Evolutionary conservation across 1,140 invertebrate genomes (phyloP), one percentile per base, ranked within the genome.

Genomic region (Helicoverpa zea): DNA sequence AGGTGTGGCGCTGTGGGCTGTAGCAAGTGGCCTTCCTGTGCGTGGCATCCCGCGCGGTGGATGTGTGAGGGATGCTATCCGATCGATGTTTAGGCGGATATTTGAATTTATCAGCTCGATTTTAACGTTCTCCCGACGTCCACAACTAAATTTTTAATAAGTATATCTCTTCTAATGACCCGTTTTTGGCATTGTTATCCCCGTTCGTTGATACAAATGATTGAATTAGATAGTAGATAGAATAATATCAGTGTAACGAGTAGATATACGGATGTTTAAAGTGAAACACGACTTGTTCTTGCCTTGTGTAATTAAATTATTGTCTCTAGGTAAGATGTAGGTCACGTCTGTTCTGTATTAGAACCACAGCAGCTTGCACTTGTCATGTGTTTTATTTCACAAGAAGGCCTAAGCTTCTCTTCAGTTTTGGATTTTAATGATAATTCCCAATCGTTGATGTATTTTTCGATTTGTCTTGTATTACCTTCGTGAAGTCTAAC

Each of bases 241-340:
- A 70, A 54, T 58, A 72, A 70, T 61, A 47, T 77, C 66, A 18
- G 58, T 78, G 66, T 78, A 78, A 78, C 70, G 59, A 64, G 74
- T 81, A 81, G 74, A 73, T 78, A 58, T 73, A 81, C 73, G 35
- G 54, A 77, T 78, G 64, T 82, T 61, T 79, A 79, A 72, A 54
- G 72, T 68, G 51, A 66, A 56, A 66, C 75, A 79, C 76, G 76
- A 82, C 76, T 79, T 82, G 61, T 79, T 82, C 81, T 82, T 82
- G 81, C 81, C 81, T 82, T 82, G 81, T 77, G 74, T 81, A 79
- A 75, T 75, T 63, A 64, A 59, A 80, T 80, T 59, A 79, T 70
- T 59, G 76, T 79, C 63, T 79, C 11, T 76, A 81, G 66, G 29
- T 82, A 78, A 73, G 81, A 68, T 63, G 58, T 74, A 64, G 70